phyloP scores from a whole-genome alignment of 2,888 invertebrate genomes.

The Apodemia zela region DNA sequence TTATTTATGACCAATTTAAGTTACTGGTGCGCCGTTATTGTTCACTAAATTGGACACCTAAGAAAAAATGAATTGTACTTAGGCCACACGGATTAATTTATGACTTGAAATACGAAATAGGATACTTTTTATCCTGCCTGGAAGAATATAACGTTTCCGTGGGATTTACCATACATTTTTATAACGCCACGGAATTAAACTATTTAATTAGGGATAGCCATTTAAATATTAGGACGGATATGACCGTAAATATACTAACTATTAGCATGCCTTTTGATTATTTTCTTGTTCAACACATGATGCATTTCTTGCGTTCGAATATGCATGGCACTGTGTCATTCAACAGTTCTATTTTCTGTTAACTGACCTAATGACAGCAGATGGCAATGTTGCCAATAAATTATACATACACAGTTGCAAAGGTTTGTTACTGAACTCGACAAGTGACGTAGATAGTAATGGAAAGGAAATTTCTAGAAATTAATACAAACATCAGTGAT shows the following conservation, averaged over 20 bases:
- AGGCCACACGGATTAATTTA: too few species aligned
- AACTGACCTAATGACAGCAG: conserved; percentile 10
- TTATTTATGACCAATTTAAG: too few species aligned
- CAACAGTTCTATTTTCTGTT: conserved; percentile 12
- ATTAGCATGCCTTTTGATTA: neutral
- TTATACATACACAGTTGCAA: conserved; percentile 6
- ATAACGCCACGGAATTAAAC: too few species aligned
- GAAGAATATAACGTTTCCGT: too few species aligned
- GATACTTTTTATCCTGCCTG: too few species aligned
- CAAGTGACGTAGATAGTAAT: neutral
- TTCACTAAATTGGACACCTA: too few species aligned
- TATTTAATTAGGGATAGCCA: too few species aligned
- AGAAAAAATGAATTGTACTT: too few species aligned
- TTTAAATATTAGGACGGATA: neutral
- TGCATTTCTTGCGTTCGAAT: conserved; percentile 2
- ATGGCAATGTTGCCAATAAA: conserved; percentile 11
- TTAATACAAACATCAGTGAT: neutral
- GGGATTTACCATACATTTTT: too few species aligned
- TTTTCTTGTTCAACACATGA: neutral
- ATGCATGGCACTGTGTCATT: conserved; percentile 12
- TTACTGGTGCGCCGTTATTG: too few species aligned
- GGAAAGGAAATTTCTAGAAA: neutral
- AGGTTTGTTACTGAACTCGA: neutral
- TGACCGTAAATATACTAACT: neutral
- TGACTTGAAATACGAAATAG: too few species aligned